Evolutionary conservation across 2,113 vertebrate genomes (phyloP), one percentile per base, ranked within the genome.

Genomic region (Cheirogaleus medius): DNA sequence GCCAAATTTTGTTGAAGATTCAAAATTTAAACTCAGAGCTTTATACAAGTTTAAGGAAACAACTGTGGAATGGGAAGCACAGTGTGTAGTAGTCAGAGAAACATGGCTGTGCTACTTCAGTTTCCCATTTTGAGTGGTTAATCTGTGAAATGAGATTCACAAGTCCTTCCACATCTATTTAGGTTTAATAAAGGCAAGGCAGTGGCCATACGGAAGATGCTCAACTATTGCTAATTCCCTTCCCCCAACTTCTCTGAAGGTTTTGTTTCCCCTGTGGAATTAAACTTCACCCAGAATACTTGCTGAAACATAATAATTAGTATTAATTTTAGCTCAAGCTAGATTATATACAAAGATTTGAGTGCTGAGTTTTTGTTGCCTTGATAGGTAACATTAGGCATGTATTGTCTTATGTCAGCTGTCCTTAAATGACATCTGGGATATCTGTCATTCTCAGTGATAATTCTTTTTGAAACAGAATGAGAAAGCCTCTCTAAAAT

Each of bases 321-420:
- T 52, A 85, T 91, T 93, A 93, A 81, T 91, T 91, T 91, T 95
- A 95, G 58, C 68, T 73, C 56, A 42, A n/a, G n/a, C 42, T 96
- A 47, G 86, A 93, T 93, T 77, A 68, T 32, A 81, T 60, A 73
- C 86, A 93, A 44, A 69, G 83, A 88, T 39, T 74, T 37, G 34
- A 83, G 60, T 88, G 39, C 56, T 93, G 47, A 82, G 15, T 80
- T 56, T 93, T 95, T 83, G 20, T 91, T 56, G n/a, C 42, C 49
- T 86, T 63, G 39, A 60, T 93, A 90, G 71, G 52, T 95, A 91
- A 91, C 56, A 93, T 81, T 60, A 94, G 47, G 66, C 77, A 87
- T 81, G 88, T 52, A 76, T 92, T 95, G 54, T 82, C 32, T 93
- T 69, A 58, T 84, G 58, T 91, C 74, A 95, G 56, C 27, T 93